Evolutionary conservation across 35 echinoderm and acorn worm genomes (phyloP).

Genomic region (Lytechinus pictus): DNA sequence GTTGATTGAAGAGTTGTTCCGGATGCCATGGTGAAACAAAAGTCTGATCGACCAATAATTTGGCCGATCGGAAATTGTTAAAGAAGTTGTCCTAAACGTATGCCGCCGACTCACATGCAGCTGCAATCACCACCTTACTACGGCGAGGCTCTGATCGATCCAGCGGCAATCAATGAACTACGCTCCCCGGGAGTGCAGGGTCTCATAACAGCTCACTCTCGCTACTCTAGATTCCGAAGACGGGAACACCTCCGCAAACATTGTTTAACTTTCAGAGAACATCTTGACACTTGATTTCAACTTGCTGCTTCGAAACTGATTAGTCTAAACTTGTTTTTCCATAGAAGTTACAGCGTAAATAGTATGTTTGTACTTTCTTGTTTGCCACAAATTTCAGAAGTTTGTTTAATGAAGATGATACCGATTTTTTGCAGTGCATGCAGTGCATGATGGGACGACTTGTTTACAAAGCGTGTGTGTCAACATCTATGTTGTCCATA

Average conservation of each 20-base stretch:
- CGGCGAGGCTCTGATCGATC: no score
- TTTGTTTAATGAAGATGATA: neutral
- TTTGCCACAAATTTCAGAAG: neutral
- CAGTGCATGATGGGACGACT: neutral
- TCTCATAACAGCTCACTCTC: neutral
- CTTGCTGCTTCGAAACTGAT: neutral
- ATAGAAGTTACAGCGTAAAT: neutral
- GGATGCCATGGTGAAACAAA: neutral
- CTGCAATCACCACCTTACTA: neutral
- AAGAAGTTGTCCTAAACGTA: neutral
- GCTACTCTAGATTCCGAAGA: neutral
- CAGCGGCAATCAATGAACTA: neutral
- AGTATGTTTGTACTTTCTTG: neutral
- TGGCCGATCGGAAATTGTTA: neutral
- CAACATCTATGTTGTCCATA: constrained; percentile 18
- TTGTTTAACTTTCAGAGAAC: neutral
- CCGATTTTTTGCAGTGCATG: neutral
- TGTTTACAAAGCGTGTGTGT: constrained; percentile 1
- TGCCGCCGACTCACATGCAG: neutral
- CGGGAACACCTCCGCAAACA: neutral
- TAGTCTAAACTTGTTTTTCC: neutral
- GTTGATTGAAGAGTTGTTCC: neutral
- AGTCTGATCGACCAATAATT: neutral
- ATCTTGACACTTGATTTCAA: neutral
- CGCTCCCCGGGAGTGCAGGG: neutral